Base-by-base conservation (phyloP, 2,113 vertebrate genomes). In the Chaenogobius annularis region DNA sequence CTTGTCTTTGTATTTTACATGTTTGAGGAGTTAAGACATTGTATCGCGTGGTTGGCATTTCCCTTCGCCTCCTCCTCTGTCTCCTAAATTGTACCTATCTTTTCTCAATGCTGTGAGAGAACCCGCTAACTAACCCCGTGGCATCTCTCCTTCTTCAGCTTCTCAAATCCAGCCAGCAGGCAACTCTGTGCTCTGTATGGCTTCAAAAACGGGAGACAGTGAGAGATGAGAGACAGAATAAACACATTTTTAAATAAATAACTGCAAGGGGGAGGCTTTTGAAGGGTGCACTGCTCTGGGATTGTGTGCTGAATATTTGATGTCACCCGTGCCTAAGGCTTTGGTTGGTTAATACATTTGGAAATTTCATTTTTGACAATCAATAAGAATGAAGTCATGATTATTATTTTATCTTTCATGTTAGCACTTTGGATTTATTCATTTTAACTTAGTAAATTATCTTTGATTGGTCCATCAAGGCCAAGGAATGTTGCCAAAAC, bases 211-310 rank as follows among this genome's bases (percentile, higher is more conserved):
- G 43, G 62, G 20, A 75, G 56, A 77, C 70, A 77, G 69, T 75
- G 67, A 46, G 78, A 86, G 83, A 88, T 85, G 83, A 90, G 83
- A 86, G 37, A 79, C 75, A 81, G 77, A 88, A 90, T 90, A 89
- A 91, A 90, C 87, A 88, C 1, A 74, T 84, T 91, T 89, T 88
- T 78, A 85, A 89, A 90, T 90, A 90, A 90, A 90, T 89, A 91
- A 89, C 85, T 81, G 74, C 68, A 75, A 70, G 74, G 79, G 84
- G 84, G 70, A 73, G 64, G 72, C 83, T 87, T 89, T 85, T 91
- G 90, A 92, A 90, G 89, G 82, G 83, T 68, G 71, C 75, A 47
- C 64, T 70, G 82, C 89, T 90, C 79, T 26, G 7, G 79, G 85
- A 81, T 77, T 85, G 65, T 44, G 55, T 84, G 67, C 74, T 90